Percentiles rank a stretch among this genome's conserved stretches.
Conservation (phyloP, 2,888 invertebrate species). For the Spodoptera littoralis region DNA sequence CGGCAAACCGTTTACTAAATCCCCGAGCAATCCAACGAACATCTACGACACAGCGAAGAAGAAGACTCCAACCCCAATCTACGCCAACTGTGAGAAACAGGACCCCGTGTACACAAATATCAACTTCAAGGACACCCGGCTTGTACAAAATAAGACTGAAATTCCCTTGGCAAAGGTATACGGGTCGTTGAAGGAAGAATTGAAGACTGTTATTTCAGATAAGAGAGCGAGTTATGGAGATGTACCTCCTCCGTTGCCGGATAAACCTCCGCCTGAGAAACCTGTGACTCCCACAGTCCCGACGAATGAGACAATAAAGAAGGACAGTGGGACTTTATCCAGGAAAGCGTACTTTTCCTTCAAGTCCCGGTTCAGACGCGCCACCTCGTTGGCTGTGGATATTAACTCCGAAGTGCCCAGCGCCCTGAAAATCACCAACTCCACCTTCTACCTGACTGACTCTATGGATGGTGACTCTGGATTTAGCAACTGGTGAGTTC, state of each 20-base stretch:
- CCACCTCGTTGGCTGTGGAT: constrained; percentile 88
- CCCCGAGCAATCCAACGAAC: constrained; percentile 63
- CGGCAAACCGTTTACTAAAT: constrained; percentile 78
- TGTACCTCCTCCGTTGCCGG: constrained; percentile 76
- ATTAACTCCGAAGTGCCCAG: constrained; percentile 86
- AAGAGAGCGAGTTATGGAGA: constrained; percentile 77
- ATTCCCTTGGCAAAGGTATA: constrained; percentile 68
- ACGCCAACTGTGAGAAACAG: constrained; percentile 78
- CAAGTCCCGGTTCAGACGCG: constrained; percentile 90
- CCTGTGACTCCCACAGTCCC: constrained; percentile 70
- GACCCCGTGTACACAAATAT: constrained; percentile 79
- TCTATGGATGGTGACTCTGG: constrained; percentile 91
- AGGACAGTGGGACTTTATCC: constrained; percentile 80
- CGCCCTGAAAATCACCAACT: constrained; percentile 89
- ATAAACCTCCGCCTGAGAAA: constrained; percentile 75
- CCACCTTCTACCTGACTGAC: constrained; percentile 92
- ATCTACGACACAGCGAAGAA: constrained; percentile 75
- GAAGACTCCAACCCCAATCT: constrained; percentile 76
- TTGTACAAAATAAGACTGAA: constrained; percentile 76
- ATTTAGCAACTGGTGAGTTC: constrained; percentile 86
- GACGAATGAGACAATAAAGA: constrained; percentile 74
- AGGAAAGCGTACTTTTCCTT: constrained; percentile 88
- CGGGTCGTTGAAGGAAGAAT: constrained; percentile 79
- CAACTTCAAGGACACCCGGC: constrained; percentile 71
- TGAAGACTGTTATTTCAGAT: constrained; percentile 79